phyloP scores from a whole-genome alignment of 2,113 vertebrate genomes.

The Dipodomys spectabilis region DNA sequence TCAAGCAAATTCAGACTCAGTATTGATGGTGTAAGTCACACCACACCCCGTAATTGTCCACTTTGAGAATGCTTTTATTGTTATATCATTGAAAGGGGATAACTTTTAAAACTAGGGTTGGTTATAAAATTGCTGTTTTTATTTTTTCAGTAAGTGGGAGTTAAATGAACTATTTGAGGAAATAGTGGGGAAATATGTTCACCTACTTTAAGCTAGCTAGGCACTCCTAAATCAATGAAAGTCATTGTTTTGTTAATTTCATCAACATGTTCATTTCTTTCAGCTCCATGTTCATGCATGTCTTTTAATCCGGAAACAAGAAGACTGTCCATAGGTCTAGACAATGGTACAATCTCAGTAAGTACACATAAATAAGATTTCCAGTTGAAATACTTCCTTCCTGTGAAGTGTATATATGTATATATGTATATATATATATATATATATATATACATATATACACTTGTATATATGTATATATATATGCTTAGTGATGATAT shows the following conservation, averaged over 20 bases:
- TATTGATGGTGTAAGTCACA: not conserved
- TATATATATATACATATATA: no score
- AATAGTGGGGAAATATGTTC: not conserved
- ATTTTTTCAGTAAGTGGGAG: slow-evolving; percentile 51
- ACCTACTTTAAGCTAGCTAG: slow-evolving; percentile 74
- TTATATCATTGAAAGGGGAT: slow-evolving; percentile 26
- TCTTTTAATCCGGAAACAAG: slow-evolving; percentile 99
- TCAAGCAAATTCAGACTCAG: not conserved
- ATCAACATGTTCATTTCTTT: slow-evolving; percentile 90
- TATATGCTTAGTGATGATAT: slow-evolving; percentile 75
- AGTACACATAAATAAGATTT: slow-evolving; percentile 89
- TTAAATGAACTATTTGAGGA: slow-evolving; percentile 72
- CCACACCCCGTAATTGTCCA: not conserved
- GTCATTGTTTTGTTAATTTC: slow-evolving; percentile 86
- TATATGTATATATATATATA: not conserved
- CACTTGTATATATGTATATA: slow-evolving; percentile 3
- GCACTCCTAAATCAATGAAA: slow-evolving; percentile 81
- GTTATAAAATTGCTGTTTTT: slow-evolving; percentile 58
- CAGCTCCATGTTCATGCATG: slow-evolving; percentile 98
- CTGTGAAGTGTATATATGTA: slow-evolving; percentile 77
- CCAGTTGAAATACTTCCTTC: slow-evolving; percentile 84
- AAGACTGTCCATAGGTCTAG: slow-evolving; percentile 96
- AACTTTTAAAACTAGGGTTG: slow-evolving; percentile 45
- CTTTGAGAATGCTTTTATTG: slow-evolving; percentile 26
- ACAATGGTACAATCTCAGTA: slow-evolving; percentile 96